Percentiles rank a stretch among this genome's conserved stretches.
phyloP scores from a whole-genome alignment of 2,888 invertebrate genomes.

The Eristalinus aeneus region DNA sequence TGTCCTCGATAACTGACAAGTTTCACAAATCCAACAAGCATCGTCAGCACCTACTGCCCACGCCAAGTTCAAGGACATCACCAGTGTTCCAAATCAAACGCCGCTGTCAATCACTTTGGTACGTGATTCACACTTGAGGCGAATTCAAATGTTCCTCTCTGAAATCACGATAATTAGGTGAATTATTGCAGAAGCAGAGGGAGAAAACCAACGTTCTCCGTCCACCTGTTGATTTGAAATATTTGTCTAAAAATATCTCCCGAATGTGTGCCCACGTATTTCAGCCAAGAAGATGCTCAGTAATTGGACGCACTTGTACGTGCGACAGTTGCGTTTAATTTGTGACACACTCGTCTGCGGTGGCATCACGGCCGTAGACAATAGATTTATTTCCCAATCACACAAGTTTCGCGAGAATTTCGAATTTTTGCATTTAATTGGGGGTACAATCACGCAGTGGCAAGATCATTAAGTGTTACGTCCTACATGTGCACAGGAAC shows the following conservation, averaged over 20 bases:
- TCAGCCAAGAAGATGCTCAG: neutral
- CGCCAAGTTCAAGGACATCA: neutral
- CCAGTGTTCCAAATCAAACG: neutral
- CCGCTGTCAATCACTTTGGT: neutral
- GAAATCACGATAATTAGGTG: neutral
- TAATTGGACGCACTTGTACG: slow-evolving; percentile 12
- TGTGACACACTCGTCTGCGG: neutral
- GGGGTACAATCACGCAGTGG: neutral
- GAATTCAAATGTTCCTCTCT: neutral
- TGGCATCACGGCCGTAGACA: slow-evolving; percentile 1
- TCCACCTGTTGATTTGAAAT: neutral
- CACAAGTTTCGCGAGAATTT: neutral
- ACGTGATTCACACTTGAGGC: neutral
- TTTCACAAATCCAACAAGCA: no score
- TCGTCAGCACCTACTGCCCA: neutral
- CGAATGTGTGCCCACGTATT: slow-evolving; percentile 5
- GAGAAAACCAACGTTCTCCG: neutral
- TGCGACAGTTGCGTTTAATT: slow-evolving; percentile 18
- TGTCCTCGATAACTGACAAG: no score
- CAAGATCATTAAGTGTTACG: slow-evolving; percentile 1
- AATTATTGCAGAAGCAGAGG: no score
- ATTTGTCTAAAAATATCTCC: neutral
- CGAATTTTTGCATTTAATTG: neutral
- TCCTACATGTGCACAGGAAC: neutral
- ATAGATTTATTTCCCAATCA: slow-evolving; percentile 1